These are phyloP conservation scores for Byasa hedistus DNA, from an alignment of 2,888 invertebrate genomes.

Conservation along the genomic window DNA sequence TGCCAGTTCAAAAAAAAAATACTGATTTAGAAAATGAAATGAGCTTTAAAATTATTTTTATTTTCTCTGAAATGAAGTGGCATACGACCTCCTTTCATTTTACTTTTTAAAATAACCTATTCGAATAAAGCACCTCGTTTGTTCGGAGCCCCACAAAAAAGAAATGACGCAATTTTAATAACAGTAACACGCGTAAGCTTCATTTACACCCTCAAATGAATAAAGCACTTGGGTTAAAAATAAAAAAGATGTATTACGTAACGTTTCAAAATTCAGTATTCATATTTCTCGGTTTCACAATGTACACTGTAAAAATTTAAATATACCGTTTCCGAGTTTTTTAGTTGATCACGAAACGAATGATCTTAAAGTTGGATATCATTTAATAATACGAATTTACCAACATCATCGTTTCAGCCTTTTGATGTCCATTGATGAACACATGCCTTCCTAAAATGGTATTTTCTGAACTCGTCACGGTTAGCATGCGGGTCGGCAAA, in stretches of 20 bases:
- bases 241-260: slow-evolving; percentile 10
- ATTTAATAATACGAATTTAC: too few relatives aligned
- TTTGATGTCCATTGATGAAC: too few relatives aligned
- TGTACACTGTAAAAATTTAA: background rate
- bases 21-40: background rate
- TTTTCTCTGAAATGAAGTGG: background rate
- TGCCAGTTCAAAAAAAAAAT: too few relatives aligned
- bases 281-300: background rate
- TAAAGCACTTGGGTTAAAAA: slow-evolving; percentile 16
- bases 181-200: slow-evolving; percentile 19
- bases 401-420: too few relatives aligned
- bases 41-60: background rate
- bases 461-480: too few relatives aligned
- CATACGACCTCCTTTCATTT: slow-evolving; percentile 1
- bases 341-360: too few relatives aligned
- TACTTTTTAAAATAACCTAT: slow-evolving; percentile 1
- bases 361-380: too few relatives aligned
- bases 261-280: slow-evolving; percentile 13
- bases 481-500: too few relatives aligned
- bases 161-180: slow-evolving; percentile 1
- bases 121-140: background rate
- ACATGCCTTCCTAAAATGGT: too few relatives aligned
- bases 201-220: slow-evolving; percentile 21
- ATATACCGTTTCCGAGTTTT: background rate
- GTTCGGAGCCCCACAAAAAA: background rate